These are phyloP conservation scores for Galbula dea DNA, from an alignment of 2,113 vertebrate species.

Conservation along the genomic window DNA sequence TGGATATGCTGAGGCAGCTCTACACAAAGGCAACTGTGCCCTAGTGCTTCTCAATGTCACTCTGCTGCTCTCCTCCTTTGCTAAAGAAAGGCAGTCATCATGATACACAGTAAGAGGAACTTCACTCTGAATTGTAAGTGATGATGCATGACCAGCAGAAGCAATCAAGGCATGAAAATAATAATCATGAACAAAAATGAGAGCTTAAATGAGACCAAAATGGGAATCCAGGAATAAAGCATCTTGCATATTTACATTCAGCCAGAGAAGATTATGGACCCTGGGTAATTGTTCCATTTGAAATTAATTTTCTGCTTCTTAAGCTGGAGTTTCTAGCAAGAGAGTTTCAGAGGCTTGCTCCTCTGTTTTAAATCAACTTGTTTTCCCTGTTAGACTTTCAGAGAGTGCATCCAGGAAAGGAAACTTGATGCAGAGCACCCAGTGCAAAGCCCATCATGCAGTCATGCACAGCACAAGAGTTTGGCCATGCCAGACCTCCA, in stretches of 20 bases:
- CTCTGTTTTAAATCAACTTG: background rate
- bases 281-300: background rate
- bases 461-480: background rate
- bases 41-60: background rate
- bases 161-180: background rate
- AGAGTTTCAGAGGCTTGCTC: accelerated
- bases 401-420: background rate
- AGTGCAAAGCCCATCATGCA: conserved; percentile 14
- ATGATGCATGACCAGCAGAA: background rate
- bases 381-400: background rate
- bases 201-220: background rate
- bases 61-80: background rate
- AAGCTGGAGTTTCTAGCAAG: background rate
- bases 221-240: background rate
- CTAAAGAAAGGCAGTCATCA: background rate
- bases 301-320: conserved; percentile 1
- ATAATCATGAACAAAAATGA: background rate
- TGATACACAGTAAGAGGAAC: background rate
- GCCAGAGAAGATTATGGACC: background rate
- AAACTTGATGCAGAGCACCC: background rate
- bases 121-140: background rate
- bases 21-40: background rate
- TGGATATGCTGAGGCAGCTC: too few species aligned
- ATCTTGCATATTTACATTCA: background rate
- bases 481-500: background rate